A percentile compares a stretch with the other conserved stretches of the same genome.
phyloP scores from a whole-genome alignment of 1,140 invertebrate genomes.

The Zaprionus ghesquierei region DNA sequence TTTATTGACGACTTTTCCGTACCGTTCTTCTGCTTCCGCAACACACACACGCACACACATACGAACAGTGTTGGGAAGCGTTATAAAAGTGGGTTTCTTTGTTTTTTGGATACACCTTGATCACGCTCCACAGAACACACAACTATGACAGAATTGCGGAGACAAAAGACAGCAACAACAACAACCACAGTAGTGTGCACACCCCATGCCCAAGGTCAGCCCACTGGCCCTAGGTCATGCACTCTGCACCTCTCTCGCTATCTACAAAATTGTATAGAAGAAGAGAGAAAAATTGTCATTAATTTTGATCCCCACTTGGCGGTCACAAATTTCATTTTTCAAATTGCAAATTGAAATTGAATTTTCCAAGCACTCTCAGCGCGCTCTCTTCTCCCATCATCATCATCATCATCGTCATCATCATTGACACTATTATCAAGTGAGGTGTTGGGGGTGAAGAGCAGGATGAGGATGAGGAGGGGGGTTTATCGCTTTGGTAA shows the following conservation, averaged over 20 bases:
- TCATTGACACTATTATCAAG: neutral
- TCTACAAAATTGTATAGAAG: neutral
- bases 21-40: conserved; percentile 20
- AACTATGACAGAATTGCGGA: neutral
- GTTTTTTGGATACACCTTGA: neutral
- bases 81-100: no score
- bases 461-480: neutral
- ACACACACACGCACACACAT: no score
- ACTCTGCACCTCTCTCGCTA: no score
- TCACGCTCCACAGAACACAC: neutral
- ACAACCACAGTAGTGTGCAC: conserved; percentile 4
- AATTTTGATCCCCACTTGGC: conserved; percentile 50
- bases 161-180: neutral
- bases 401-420: neutral
- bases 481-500: conserved; percentile 26
- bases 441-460: no score
- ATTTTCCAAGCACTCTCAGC: conserved; percentile 48
- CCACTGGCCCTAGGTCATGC: conserved; percentile 55
- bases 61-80: neutral
- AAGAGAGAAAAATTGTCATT: conserved; percentile 53
- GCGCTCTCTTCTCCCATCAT: neutral
- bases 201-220: conserved; percentile 29
- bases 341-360: conserved; percentile 75
- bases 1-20: conserved; percentile 26
- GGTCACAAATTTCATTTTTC: conserved; percentile 69